Conservation (phyloP, 2,113 vertebrate species). For the Pungitius pungitius region DNA sequence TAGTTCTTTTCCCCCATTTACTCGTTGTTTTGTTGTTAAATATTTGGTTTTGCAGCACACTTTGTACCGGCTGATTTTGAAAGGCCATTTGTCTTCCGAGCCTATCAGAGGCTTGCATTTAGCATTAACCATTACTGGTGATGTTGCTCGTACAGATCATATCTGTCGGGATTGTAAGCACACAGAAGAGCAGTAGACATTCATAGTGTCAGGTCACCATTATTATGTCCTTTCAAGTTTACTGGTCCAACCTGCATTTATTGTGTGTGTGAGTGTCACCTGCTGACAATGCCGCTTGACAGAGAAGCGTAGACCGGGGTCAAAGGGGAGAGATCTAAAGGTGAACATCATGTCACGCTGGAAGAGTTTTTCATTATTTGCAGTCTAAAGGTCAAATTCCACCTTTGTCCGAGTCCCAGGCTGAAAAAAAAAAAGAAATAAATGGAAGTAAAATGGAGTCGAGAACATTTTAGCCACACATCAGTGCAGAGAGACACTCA, state of each 20-base stretch:
- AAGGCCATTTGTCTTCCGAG: neutral
- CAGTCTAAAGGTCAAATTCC: neutral
- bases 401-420: neutral
- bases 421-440: neutral
- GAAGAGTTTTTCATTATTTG: neutral
- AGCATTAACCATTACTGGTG: neutral
- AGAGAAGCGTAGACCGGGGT: neutral
- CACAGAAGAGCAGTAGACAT: neutral
- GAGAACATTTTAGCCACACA: neutral
- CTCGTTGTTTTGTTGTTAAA: too few relatives aligned
- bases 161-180: neutral
- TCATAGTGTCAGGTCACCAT: too few relatives aligned
- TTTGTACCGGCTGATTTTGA: too few relatives aligned
- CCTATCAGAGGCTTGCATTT: neutral
- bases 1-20: too few relatives aligned
- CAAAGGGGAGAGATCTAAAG: neutral
- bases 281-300: neutral
- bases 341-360: neutral
- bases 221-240: too few relatives aligned
- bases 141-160: neutral
- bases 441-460: neutral
- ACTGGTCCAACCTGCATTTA: too few relatives aligned
- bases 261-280: too few relatives aligned
- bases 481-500: neutral
- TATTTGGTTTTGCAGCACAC: too few relatives aligned